Base-by-base conservation (phyloP, 2,888 invertebrate genomes). In the Pseudococcus jackbeardsleyi region DNA sequence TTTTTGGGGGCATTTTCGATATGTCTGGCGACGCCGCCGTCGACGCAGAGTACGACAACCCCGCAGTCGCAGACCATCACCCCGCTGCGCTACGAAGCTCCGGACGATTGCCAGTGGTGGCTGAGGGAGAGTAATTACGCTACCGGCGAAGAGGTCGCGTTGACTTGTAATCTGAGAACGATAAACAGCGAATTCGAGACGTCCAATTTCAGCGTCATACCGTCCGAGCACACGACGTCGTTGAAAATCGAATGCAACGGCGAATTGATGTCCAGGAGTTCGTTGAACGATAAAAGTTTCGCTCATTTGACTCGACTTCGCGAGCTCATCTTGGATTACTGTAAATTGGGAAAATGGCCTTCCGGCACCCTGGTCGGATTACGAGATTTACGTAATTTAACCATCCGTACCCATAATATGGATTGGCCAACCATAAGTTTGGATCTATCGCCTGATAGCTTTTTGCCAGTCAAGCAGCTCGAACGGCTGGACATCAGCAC, bases 151-250 rank as follows among this genome's bases (percentile, higher is more conserved):
- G 95, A 96, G 92, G 95, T 96, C 89, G 94, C 95, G 22, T 93
- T 96, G 90, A 95, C 94, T 89, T 96, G 96, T 92, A 94, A 95
- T 92, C 93, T 96, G 91, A 93, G 96, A 90, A 95, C 96, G 86
- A 96, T 96, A 91, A 96, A 96, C 92, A 96, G 96, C 93, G 96
- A 96, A 91, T 96, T 95, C 91, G 96, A 95, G 92, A 96, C 95
- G 90, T 97, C 96, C 54, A 97, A 97, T 92, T 96, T 96, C 91
- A 96, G 96, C 92, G 95, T 96, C 88, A 96, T 96, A 89, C 96
- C 96, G 82, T 94, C 95, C 17, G 96, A 96, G 91, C 95, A 96
- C 91, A 96, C 96, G 26, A 95, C 95, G 42, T 95, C 95, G 7
- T 92, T 97, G 89, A 93, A 94, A 90, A 95, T 97, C 91, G 94